These are phyloP conservation scores for Halcyon smyrnensis DNA, from an alignment of 2,797 vertebrate species.

Conservation along the genomic window DNA sequence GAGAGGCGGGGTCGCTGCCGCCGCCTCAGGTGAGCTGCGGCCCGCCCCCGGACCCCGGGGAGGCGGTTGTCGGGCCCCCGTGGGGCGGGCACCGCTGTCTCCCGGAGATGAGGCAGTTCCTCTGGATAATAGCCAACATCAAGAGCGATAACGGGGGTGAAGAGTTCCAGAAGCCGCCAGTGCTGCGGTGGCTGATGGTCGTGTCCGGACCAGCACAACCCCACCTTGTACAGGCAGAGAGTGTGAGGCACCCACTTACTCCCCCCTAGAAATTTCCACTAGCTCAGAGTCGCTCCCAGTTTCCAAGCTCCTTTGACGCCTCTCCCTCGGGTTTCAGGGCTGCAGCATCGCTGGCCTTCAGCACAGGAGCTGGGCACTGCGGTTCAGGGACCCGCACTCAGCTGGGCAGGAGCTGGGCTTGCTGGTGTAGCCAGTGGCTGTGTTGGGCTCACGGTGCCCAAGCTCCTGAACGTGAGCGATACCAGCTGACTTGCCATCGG, in stretches of 20 bases:
- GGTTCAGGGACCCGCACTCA: fast-evolving
- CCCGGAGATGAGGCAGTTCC: background rate
- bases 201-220: background rate
- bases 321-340: background rate
- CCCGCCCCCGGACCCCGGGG: background rate
- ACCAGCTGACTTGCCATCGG: fast-evolving
- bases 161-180: background rate
- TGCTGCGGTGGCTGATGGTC: background rate
- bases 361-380: fast-evolving
- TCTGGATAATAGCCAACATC: background rate
- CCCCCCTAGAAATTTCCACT: background rate
- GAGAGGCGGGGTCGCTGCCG: background rate
- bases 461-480: fast-evolving
- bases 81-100: fast-evolving
- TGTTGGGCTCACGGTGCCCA: fast-evolving
- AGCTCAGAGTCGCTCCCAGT: background rate
- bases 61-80: fast-evolving
- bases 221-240: fast-evolving
- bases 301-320: background rate
- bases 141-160: too few species aligned
- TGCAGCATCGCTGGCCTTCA: background rate
- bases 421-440: background rate
- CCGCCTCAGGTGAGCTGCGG: background rate
- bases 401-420: too few species aligned
- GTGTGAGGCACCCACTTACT: fast-evolving